Conservation (phyloP, 2,888 invertebrate species). For the Scaptodrosophila latifasciaeformis region DNA sequence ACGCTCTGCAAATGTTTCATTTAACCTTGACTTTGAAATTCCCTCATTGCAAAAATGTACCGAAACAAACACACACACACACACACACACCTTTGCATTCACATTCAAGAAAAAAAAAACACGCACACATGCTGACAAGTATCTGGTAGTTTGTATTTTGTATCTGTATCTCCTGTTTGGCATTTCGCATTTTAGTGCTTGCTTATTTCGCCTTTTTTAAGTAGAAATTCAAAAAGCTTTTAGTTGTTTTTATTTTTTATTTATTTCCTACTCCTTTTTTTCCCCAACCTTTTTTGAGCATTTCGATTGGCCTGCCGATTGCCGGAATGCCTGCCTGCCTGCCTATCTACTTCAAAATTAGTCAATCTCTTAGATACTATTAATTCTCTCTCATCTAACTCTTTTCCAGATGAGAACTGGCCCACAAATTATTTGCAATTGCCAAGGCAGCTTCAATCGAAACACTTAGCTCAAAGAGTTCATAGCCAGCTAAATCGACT, state of each 20-base stretch:
- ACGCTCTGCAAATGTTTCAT: slow-evolving; percentile 50
- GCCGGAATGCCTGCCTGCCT: slow-evolving; percentile 4
- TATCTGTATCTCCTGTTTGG: neutral
- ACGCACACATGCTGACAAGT: neutral
- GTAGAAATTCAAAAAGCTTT: neutral
- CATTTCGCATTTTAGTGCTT: slow-evolving; percentile 1
- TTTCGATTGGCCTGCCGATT: slow-evolving; percentile 5
- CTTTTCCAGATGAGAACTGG: slow-evolving; percentile 38
- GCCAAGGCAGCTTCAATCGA: too few relatives aligned
- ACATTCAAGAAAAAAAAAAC: neutral
- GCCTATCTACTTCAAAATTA: neutral
- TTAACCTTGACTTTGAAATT: slow-evolving; percentile 72
- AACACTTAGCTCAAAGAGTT: too few relatives aligned
- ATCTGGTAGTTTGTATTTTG: neutral
- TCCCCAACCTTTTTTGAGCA: slow-evolving; percentile 11
- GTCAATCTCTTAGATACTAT: slow-evolving; percentile 1
- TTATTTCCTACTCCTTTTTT: too few relatives aligned
- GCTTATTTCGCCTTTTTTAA: neutral
- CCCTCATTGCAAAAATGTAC: slow-evolving; percentile 53
- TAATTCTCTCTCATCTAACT: neutral
- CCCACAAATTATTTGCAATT: slow-evolving; percentile 25
- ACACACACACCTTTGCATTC: neutral
- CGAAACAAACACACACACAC: slow-evolving; percentile 4
- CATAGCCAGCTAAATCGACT: too few relatives aligned
- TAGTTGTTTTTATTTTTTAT: slow-evolving; percentile 4